phyloP scores from a whole-genome alignment of 1,140 invertebrate species.

The Leptinotarsa lineolata region DNA sequence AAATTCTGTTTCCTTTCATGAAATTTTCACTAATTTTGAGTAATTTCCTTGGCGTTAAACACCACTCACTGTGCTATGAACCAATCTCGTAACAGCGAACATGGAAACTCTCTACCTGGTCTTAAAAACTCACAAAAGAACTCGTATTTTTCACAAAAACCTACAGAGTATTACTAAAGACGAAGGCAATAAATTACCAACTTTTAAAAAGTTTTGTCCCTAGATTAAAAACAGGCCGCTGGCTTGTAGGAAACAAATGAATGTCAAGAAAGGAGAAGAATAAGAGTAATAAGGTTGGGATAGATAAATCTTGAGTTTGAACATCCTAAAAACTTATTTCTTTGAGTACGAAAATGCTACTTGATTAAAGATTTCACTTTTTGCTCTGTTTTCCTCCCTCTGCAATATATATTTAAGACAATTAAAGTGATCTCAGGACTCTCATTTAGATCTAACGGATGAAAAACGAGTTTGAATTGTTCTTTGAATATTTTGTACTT shows the following conservation, averaged over 20 bases:
- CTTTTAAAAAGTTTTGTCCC: slow-evolving; percentile 50
- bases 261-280: slow-evolving; percentile 52
- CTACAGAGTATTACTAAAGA: slow-evolving; percentile 29
- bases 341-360: slow-evolving; percentile 34
- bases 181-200: slow-evolving; percentile 47
- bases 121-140: slow-evolving; percentile 32
- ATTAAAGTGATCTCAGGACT: slow-evolving; percentile 30
- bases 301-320: slow-evolving; percentile 51
- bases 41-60: slow-evolving; percentile 15
- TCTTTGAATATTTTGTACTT: slow-evolving; percentile 20
- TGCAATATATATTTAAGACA: slow-evolving; percentile 33
- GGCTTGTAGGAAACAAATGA: slow-evolving; percentile 54
- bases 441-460: slow-evolving; percentile 28
- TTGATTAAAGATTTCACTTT: slow-evolving; percentile 46
- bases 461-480: slow-evolving; percentile 25
- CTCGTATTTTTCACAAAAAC: slow-evolving; percentile 29
- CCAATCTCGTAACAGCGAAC: not conserved
- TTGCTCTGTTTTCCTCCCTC: slow-evolving; percentile 32
- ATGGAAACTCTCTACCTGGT: slow-evolving; percentile 19
- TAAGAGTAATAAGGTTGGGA: slow-evolving; percentile 52
- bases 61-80: not conserved
- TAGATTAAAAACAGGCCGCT: slow-evolving; percentile 54
- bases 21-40: slow-evolving; percentile 23
- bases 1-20: slow-evolving; percentile 13
- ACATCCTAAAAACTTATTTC: slow-evolving; percentile 41